These are phyloP conservation scores for Drosophila mayri DNA, from an alignment of 1,140 invertebrate genomes.

Conservation along the genomic window DNA sequence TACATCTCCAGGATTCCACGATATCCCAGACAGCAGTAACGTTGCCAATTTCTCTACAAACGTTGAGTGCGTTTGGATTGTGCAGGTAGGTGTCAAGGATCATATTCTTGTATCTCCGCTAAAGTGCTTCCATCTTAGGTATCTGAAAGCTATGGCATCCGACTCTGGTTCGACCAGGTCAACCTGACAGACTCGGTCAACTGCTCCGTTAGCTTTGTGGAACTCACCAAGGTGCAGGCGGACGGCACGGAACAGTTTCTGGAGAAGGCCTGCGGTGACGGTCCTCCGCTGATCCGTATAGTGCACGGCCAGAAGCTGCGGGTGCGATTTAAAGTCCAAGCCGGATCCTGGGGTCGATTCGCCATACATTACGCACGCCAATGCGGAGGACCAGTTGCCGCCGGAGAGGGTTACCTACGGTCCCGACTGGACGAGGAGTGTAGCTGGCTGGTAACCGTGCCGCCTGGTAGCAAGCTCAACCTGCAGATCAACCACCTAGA, in stretches of 20 bases:
- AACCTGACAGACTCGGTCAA: constrained; percentile 58
- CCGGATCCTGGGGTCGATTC: constrained; percentile 52
- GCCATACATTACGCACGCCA: constrained; percentile 36
- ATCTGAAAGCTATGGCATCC: constrained; percentile 44
- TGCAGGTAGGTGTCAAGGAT: constrained; percentile 85
- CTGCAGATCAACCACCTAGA: constrained; percentile 63
- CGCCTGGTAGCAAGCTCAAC: constrained; percentile 52
- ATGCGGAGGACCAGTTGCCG: constrained; percentile 54
- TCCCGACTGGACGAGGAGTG: constrained; percentile 60
- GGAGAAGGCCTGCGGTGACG: constrained; percentile 43
- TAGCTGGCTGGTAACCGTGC: constrained; percentile 43
- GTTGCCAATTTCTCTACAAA: constrained; percentile 86
- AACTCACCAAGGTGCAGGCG: constrained; percentile 26
- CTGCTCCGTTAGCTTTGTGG: constrained; percentile 43
- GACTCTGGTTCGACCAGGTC: constrained; percentile 40
- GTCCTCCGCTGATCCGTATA: neutral
- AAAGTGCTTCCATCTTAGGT: constrained; percentile 62
- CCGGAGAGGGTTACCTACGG: constrained; percentile 51
- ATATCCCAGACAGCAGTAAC: constrained; percentile 54
- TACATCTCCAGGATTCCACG: constrained; percentile 92
- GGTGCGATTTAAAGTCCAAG: constrained; percentile 33
- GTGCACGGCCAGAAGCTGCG: constrained; percentile 36
- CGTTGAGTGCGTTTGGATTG: constrained; percentile 92
- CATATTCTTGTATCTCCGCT: neutral
- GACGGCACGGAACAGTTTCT: constrained; percentile 22